phyloP scores from a whole-genome alignment of 2,797 vertebrate genomes.

The Pygocentrus nattereri region DNA sequence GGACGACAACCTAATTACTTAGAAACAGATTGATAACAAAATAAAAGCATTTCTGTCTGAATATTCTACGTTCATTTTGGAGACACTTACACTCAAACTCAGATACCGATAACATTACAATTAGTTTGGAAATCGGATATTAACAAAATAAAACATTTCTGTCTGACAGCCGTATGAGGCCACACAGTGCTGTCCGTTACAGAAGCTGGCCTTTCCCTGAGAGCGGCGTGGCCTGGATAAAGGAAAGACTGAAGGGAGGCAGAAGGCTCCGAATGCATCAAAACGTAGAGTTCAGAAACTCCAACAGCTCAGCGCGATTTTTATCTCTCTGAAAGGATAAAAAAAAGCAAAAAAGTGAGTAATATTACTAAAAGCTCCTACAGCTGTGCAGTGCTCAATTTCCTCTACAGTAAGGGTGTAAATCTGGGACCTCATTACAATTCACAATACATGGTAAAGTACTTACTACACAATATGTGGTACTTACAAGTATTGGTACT shows the following conservation, averaged over 20 bases:
- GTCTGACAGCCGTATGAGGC: conserved; percentile 9
- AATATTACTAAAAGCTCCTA: not conserved
- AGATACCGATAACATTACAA: not conserved
- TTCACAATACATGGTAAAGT: too few relatives aligned
- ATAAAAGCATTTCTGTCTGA: not conserved
- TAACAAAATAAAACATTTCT: conserved; percentile 29
- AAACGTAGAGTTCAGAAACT: conserved; percentile 90
- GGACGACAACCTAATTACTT: not conserved
- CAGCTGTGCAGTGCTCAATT: not conserved
- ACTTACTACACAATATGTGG: too few relatives aligned
- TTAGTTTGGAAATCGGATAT: conserved; percentile 7
- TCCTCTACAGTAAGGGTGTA: not conserved
- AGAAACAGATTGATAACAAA: not conserved
- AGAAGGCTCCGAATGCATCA: conserved; percentile 65
- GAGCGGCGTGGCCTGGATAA: conserved; percentile 43
- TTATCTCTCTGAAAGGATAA: conserved; percentile 81
- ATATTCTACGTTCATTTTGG: not conserved
- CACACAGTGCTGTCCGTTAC: conserved; percentile 40
- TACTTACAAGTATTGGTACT: too few relatives aligned
- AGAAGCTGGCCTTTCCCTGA: conserved; percentile 60
- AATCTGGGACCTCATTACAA: too few relatives aligned
- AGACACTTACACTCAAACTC: not conserved
- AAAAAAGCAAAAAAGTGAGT: not conserved
- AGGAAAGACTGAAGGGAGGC: conserved; percentile 18
- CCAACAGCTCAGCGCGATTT: conserved; percentile 88